Evolutionary conservation across 2,113 vertebrate genomes (phyloP).

Genomic region (Apodemus sylvaticus): DNA sequence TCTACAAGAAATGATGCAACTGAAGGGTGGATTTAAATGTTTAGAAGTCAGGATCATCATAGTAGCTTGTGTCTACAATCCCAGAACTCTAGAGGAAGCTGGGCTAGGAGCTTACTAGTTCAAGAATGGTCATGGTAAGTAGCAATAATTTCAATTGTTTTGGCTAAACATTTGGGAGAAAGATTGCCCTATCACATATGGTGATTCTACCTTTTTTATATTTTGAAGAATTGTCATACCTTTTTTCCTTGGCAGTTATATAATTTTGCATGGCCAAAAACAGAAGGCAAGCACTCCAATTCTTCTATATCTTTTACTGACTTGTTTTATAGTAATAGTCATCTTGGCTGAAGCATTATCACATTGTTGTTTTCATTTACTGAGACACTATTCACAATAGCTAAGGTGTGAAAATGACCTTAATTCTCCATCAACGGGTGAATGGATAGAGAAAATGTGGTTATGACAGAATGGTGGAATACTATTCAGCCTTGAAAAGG

Average conservation of each 20-base stretch:
- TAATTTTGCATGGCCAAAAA: neutral
- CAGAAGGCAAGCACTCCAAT: no score
- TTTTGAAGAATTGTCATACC: neutral
- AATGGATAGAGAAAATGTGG: neutral
- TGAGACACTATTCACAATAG: neutral
- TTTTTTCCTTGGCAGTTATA: neutral
- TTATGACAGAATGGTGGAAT: neutral
- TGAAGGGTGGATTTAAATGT: neutral
- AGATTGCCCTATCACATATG: neutral
- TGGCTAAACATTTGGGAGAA: neutral
- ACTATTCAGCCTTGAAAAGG: neutral
- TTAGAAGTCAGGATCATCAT: neutral
- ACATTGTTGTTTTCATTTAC: neutral
- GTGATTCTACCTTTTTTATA: neutral
- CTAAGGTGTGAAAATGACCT: neutral
- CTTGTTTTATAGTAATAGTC: neutral
- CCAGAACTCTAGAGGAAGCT: neutral
- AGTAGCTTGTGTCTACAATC: neutral
- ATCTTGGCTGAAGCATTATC: neutral
- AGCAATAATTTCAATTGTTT: neutral
- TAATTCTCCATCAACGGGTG: neutral
- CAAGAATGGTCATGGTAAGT: no score
- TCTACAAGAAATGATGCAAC: neutral
- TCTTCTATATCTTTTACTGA: neutral
- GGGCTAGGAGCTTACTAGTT: neutral